Percentiles rank a stretch among this genome's conserved stretches.
phyloP scores from a whole-genome alignment of 2,888 invertebrate genomes.

The Lagria hirta region DNA sequence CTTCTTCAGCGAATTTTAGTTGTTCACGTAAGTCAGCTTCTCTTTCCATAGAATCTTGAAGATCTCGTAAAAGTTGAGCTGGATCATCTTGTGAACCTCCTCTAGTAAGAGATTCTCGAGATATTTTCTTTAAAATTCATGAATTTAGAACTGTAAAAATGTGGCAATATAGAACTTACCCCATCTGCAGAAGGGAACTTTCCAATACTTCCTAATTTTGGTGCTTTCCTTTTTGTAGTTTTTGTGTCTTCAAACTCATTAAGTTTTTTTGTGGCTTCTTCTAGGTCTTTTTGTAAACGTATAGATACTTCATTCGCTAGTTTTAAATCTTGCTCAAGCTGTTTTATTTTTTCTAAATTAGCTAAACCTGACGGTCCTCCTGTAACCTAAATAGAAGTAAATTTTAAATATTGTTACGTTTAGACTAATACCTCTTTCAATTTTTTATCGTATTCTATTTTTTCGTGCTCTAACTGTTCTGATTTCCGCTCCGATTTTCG shows the following conservation, averaged over 20 bases:
- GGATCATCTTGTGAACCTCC: slow-evolving; percentile 82
- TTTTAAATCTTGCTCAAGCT: slow-evolving; percentile 82
- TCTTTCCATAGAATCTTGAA: slow-evolving; percentile 89
- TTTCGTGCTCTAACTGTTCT: slow-evolving; percentile 85
- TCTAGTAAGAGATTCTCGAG: slow-evolving; percentile 72
- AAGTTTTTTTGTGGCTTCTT: slow-evolving; percentile 65
- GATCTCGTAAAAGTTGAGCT: slow-evolving; percentile 77
- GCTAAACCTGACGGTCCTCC: slow-evolving; percentile 64
- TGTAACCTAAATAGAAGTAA: slow-evolving; percentile 43
- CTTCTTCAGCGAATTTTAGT: slow-evolving; percentile 88
- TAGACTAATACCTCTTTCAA: slow-evolving; percentile 57
- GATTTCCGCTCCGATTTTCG: slow-evolving; percentile 91
- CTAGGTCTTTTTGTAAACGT: slow-evolving; percentile 70
- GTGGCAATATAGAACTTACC: too few relatives aligned
- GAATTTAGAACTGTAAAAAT: too few relatives aligned
- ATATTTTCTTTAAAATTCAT: slow-evolving; percentile 62
- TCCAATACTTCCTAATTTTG: slow-evolving; percentile 59
- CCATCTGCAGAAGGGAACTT: slow-evolving; percentile 63
- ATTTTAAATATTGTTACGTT: slow-evolving; percentile 11
- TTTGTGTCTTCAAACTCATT: slow-evolving; percentile 48
- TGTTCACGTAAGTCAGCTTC: slow-evolving; percentile 94
- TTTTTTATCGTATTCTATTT: slow-evolving; percentile 71
- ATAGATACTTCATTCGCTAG: slow-evolving; percentile 75
- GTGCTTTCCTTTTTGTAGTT: slow-evolving; percentile 59
- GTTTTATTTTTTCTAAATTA: slow-evolving; percentile 70